Percentiles rank a stretch among this genome's conserved stretches.
phyloP scores from a whole-genome alignment of 2,797 vertebrate genomes.

The Megalops cyprinoides region DNA sequence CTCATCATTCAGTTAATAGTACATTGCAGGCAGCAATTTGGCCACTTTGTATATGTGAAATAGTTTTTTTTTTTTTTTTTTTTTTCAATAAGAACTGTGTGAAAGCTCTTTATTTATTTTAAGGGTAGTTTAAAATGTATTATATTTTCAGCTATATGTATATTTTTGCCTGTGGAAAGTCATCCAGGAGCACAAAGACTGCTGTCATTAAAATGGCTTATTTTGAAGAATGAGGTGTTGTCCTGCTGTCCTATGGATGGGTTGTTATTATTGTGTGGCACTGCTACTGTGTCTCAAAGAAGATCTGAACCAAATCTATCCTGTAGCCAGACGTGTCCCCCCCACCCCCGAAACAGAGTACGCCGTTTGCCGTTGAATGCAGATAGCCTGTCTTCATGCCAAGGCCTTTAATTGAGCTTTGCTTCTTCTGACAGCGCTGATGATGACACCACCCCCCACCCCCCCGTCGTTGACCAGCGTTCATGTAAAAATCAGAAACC shows the following conservation, averaged over 20 bases:
- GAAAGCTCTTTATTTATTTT: neutral
- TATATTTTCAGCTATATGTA: too few species aligned
- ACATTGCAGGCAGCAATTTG: too few species aligned
- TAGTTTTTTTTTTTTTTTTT: neutral
- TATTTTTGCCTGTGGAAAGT: too few species aligned
- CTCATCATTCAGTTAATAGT: too few species aligned
- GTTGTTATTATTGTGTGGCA: too few species aligned
- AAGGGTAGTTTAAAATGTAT: neutral
- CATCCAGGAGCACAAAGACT: conserved; percentile 24
- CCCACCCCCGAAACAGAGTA: neutral
- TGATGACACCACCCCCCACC: conserved; percentile 50
- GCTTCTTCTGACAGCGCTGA: neutral
- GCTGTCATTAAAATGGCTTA: neutral
- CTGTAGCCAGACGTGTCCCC: too few species aligned
- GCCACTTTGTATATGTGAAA: too few species aligned
- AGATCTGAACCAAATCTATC: too few species aligned
- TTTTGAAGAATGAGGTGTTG: too few species aligned
- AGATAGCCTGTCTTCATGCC: neutral
- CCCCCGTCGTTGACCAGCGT: conserved; percentile 36
- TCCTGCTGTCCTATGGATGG: too few species aligned
- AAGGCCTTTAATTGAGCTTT: neutral
- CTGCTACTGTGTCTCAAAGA: too few species aligned
- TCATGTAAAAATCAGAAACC: conserved; percentile 47
- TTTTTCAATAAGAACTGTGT: neutral
- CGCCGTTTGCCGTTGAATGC: neutral